Base-by-base conservation (phyloP, 1,140 invertebrate genomes). In the Ceratina japonica region DNA sequence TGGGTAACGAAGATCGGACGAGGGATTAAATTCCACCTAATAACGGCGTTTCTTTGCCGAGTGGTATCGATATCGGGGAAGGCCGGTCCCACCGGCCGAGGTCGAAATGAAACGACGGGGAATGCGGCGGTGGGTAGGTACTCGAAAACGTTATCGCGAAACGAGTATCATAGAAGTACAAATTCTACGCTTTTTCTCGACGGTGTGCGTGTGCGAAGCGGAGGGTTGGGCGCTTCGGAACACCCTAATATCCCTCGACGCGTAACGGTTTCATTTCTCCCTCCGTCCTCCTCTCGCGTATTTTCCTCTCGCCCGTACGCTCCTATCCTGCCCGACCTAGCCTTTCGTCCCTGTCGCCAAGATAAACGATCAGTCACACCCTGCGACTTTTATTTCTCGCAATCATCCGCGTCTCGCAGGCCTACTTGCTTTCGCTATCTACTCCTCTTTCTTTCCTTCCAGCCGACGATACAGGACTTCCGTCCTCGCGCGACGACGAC, bases 281-380 rank as follows among this genome's bases (percentile, higher is more conserved):
- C 79, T 70, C 63, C 63, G 70, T 71, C 79, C 24, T 72, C 68
- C 75, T 63, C 49, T 22, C 56, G 37, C 27, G 71, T 59, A 31
- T 63, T 66, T 37, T 78, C 59, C 37, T 83, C 69, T 75, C 66
- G 61, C 81, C 62, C 64, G 77, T 79, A 74, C 81, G 73, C 72
- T n/a, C 75, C 27, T 31, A 4, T 31, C 27, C 27, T 54, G 63
- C 56, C 73, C 64, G 56, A 24, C 63, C 71, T 64, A 70, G 59
- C 58, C 58, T 81, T 52, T 71, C 56, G 22, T 83, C 73, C 81
- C 71, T 75, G 73, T 81, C 77, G 81, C 65, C 37, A 82, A 87
- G 85, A 88, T 89, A 89, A 88, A 89, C 89, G 87, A 90, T 90
- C 89, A 90, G 89, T 89, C 89, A 90, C 89, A 90, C 88, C 88